Evolutionary conservation across 2,888 invertebrate genomes (phyloP).

Genomic region (Drosophila limbata): DNA sequence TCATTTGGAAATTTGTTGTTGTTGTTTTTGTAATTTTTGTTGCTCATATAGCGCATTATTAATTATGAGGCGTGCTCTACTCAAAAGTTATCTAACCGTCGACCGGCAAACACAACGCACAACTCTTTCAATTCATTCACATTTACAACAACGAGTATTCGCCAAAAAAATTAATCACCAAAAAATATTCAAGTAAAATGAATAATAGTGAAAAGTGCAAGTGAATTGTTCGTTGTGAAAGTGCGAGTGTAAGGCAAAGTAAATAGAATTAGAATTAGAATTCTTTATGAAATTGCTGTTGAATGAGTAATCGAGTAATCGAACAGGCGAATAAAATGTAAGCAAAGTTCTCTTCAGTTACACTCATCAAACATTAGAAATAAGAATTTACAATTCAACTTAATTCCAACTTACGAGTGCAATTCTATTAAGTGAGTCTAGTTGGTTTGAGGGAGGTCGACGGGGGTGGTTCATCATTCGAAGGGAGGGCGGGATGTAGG

Average conservation of each 20-base stretch:
- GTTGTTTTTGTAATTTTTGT: slow-evolving; percentile 40
- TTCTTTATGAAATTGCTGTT: not conserved
- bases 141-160: not conserved
- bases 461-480: no score
- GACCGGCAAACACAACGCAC: slow-evolving; percentile 55
- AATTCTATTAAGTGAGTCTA: slow-evolving; percentile 8
- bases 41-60: slow-evolving; percentile 70
- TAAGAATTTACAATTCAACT: slow-evolving; percentile 17
- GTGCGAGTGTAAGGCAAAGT: slow-evolving; percentile 3
- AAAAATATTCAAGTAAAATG: slow-evolving; percentile 3
- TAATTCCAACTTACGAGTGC: slow-evolving; percentile 18
- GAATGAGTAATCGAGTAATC: slow-evolving; percentile 6
- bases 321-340: slow-evolving; percentile 1
- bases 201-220: slow-evolving; percentile 12
- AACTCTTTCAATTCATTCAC: not conserved
- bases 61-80: slow-evolving; percentile 68
- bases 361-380: slow-evolving; percentile 24
- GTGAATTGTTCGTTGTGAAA: slow-evolving; percentile 1
- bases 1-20: slow-evolving; percentile 14
- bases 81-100: slow-evolving; percentile 77
- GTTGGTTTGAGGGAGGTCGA: not conserved
- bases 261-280: slow-evolving; percentile 4
- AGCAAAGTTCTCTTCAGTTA: slow-evolving; percentile 17
- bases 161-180: slow-evolving; percentile 1
- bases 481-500: not conserved